Conservation (phyloP, 2,113 vertebrate genomes). For the Chaenogobius annularis region DNA sequence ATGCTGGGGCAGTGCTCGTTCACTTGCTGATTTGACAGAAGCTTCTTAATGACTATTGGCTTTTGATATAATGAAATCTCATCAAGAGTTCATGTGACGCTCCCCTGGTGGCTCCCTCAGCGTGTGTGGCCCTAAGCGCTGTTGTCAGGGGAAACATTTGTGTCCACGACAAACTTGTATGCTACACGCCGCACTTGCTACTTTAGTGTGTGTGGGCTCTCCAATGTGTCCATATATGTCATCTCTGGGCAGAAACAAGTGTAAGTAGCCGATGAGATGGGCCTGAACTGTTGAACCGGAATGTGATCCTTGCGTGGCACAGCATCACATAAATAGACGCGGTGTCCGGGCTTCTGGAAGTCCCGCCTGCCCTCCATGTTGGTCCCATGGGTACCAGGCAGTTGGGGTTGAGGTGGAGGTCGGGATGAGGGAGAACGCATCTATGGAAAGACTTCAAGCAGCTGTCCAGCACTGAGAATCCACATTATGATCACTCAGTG, state of each 20-base stretch:
- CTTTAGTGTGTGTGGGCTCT: slow-evolving; percentile 60
- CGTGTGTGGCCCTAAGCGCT: slow-evolving; percentile 75
- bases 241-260: slow-evolving; percentile 56
- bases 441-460: slow-evolving; percentile 73
- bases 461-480: slow-evolving; percentile 65
- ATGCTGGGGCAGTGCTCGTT: slow-evolving; percentile 17
- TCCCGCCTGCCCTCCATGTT: slow-evolving; percentile 17
- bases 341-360: slow-evolving; percentile 27
- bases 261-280: slow-evolving; percentile 39
- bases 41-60: slow-evolving; percentile 59
- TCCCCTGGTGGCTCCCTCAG: slow-evolving; percentile 54
- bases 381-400: slow-evolving; percentile 64
- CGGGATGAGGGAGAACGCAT: slow-evolving; percentile 57
- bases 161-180: slow-evolving; percentile 62
- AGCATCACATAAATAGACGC: slow-evolving; percentile 64
- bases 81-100: slow-evolving; percentile 49
- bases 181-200: slow-evolving; percentile 42
- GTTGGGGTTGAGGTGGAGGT: slow-evolving; percentile 72
- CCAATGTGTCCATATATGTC: slow-evolving; percentile 55
- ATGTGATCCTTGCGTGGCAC: slow-evolving; percentile 65
- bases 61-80: slow-evolving; percentile 69
- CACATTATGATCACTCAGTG: slow-evolving; percentile 72
- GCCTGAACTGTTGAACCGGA: slow-evolving; percentile 79
- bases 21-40: slow-evolving; percentile 58
- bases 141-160: slow-evolving; percentile 69